Conservation (phyloP, 2,888 invertebrate species). For the Strigamia maritima region DNA sequence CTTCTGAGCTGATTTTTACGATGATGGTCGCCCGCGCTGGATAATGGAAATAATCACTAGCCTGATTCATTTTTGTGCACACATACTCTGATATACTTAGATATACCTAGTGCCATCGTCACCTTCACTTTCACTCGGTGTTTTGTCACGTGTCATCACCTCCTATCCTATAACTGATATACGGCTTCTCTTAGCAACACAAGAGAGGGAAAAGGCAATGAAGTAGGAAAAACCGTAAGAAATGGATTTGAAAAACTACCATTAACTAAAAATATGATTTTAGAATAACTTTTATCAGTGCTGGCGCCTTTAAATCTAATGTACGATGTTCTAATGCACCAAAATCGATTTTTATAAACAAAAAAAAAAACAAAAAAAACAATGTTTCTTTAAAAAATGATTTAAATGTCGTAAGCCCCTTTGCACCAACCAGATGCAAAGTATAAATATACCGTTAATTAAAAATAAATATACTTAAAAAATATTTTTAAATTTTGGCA, state of each 20-base stretch:
- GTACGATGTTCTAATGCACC: too few relatives aligned
- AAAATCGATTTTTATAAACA: not conserved
- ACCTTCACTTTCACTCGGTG: constrained; percentile 12
- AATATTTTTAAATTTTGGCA: not conserved
- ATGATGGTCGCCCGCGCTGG: constrained; percentile 8
- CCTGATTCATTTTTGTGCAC: constrained; percentile 15
- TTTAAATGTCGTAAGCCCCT: not conserved
- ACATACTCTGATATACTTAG: constrained; percentile 6
- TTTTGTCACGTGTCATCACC: constrained; percentile 16
- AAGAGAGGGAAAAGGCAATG: not conserved
- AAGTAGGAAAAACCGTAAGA: not conserved
- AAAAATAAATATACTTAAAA: not conserved
- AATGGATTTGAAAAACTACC: too few relatives aligned
- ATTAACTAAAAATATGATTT: not conserved
- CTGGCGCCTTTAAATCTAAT: too few relatives aligned
- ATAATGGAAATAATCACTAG: constrained; percentile 16
- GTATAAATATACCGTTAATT: not conserved
- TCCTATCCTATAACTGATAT: not conserved
- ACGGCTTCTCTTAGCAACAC: not conserved
- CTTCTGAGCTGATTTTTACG: constrained; percentile 24
- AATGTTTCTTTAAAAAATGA: not conserved
- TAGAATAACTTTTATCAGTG: not conserved
- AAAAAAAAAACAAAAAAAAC: not conserved
- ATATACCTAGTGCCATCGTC: constrained; percentile 9
- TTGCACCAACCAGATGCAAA: not conserved